A percentile compares a stretch with the other conserved stretches of the same genome.
phyloP scores from a whole-genome alignment of 2,113 vertebrate species.

The Misgurnus mizolepis region DNA sequence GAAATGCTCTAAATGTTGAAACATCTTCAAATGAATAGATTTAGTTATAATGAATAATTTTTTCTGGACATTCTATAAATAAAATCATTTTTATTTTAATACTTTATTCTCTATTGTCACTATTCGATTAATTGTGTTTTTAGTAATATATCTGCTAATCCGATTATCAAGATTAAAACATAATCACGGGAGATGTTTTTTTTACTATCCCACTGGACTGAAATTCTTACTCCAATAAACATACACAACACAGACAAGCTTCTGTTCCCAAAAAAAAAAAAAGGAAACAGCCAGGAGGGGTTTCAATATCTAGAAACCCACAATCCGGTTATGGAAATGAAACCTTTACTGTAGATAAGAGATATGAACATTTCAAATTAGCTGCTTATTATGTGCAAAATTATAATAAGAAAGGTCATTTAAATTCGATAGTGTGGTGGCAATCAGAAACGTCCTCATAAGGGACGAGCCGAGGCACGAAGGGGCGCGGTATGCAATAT shows the following conservation, averaged over 20 bases:
- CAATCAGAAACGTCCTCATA: slow-evolving; percentile 48
- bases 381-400: slow-evolving; percentile 45
- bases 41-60: background rate
- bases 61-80: background rate
- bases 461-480: slow-evolving; percentile 17
- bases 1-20: background rate
- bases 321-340: slow-evolving; percentile 31
- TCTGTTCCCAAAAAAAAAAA: background rate
- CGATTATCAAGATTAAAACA: background rate
- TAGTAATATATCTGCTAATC: background rate
- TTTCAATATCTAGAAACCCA: slow-evolving; percentile 27
- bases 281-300: background rate
- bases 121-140: background rate
- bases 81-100: background rate
- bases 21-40: background rate
- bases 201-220: background rate
- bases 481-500: slow-evolving; percentile 45
- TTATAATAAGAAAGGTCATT: slow-evolving; percentile 49
- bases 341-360: slow-evolving; percentile 39
- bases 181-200: background rate
- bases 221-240: background rate
- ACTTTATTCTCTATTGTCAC: too few relatives aligned
- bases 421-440: slow-evolving; percentile 24
- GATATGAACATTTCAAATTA: slow-evolving; percentile 45
- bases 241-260: background rate